Percentiles rank a stretch among this genome's conserved stretches.
Evolutionary conservation across 2,113 vertebrate species (phyloP).

Genomic region (Phocoena phocoena): DNA sequence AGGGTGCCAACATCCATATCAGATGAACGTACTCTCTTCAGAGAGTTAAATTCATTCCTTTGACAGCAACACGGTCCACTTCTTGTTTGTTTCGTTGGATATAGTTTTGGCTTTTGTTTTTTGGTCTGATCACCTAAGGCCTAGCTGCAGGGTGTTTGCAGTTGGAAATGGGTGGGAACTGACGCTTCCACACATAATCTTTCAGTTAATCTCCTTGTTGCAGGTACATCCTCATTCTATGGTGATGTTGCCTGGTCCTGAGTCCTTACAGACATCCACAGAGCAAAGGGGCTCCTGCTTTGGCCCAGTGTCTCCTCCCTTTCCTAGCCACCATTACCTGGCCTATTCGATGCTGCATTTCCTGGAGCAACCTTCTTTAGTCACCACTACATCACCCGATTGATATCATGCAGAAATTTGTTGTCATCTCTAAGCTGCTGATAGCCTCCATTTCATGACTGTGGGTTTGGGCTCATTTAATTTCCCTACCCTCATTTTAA

Average conservation of each 20-base stretch:
- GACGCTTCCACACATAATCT: accelerated
- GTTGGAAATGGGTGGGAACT: neutral
- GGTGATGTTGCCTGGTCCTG: neutral
- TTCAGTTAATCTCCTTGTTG: neutral
- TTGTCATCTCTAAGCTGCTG: neutral
- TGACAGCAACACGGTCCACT: neutral
- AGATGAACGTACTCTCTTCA: neutral
- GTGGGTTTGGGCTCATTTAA: neutral
- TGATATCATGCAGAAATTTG: neutral
- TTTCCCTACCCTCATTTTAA: neutral
- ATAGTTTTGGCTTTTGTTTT: neutral
- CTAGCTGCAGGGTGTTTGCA: too few relatives aligned
- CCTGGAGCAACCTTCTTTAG: neutral
- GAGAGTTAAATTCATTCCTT: neutral
- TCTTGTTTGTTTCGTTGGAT: neutral
- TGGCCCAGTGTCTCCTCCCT: neutral
- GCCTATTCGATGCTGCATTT: neutral
- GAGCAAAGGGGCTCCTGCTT: neutral
- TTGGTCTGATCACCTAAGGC: neutral
- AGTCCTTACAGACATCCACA: neutral
- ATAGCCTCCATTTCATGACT: neutral
- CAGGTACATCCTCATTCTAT: neutral
- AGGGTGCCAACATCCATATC: neutral
- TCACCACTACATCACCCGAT: accelerated
- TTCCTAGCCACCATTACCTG: too few relatives aligned